Evolutionary conservation across 2,113 vertebrate genomes (phyloP), one percentile per base, ranked within the genome.

Genomic region (Arenaria interpres): DNA sequence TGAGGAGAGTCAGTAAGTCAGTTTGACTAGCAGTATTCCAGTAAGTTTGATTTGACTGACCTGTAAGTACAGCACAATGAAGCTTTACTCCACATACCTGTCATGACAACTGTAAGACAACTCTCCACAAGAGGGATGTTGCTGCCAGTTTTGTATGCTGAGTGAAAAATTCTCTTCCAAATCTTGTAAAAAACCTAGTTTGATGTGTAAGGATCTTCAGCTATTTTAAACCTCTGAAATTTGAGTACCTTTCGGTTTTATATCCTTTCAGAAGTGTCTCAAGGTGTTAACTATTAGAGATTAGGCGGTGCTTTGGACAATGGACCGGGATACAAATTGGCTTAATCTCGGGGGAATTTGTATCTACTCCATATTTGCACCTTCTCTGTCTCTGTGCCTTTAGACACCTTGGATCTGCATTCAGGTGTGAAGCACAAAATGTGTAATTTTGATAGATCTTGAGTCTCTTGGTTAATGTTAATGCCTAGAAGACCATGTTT

Each of bases 111-210:
- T 46, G 4, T 28, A 48, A 79, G 54, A 50, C 32, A 72, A n/a
- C 14, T 86, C 35, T 69, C 20, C 32, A 71, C n/a, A 79, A 50
- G 41, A 45, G 27, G 66, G 27, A 37, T 9, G 10, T 39, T 90
- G 33, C 1, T 60, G 10, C 16, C 33, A 24, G 28, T 54, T 67
- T 79, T 50, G 27, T 54, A n/a, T 28, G 7, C 14, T 0, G 0
- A 62, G 7, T 53, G 33, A 69, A 93, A 92, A 80, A 68, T 54
- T 88, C 9, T 32, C 16, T 68, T 56, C 22, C 30, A 68, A 32
- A 17, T 11, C 10, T 67, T 89, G 17, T 64, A 60, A 81, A 89
- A 35, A 89, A 35, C 9, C n/a, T 33, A 23, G 2, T 1, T 28
- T 60, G 21, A 12, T 45, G 4, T 4, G 2, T 68, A 25, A 90